Base-by-base conservation (phyloP, 2,888 invertebrate genomes). In the Drosophila dives region DNA sequence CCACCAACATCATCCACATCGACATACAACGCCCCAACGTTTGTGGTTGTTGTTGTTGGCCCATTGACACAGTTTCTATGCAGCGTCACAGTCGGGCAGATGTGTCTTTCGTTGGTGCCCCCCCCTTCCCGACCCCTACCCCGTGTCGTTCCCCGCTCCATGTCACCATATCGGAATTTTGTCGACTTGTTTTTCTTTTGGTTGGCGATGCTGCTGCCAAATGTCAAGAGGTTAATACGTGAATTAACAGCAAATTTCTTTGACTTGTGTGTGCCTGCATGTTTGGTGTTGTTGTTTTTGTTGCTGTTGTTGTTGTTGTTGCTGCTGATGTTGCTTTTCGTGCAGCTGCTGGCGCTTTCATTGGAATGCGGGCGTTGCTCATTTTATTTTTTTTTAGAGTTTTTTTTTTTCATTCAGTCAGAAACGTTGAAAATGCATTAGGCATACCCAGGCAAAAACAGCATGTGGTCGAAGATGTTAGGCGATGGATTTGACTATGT, bases 141-240 rank as follows among this genome's bases (percentile, higher is more conserved):
- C 33, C 33, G 64, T 45, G 12, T 55, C 38, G 26, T 63, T 33
- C 64, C 50, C 61, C 33, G 53, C 23, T 55, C 65, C 42, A 55
- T 69, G 73, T 71, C 75, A 53, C 33, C 64, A 73, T 77, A 77
- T 81, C 81, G 85, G 83, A 85, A 86, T 84, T 85, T 85, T 85
- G 86, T 84, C 83, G 86, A 79, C 81, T 82, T 86, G 88, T 81
- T 85, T 78, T 81, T 74, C 61, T 75, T 75, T 61, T 71, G 60
- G 72, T 77, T 77, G 74, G 66, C 81, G 86, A 81, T 77, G 80
- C 73, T 80, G 80, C 80, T 86, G 79, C 81, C 81, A 91, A 91
- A 91, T 91, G 91, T 90, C 91, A 91, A 86, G 81, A 91, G 91
- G 91, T 90, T 91, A 91, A 91, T 91, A 90, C 91, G 91, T 90